Evolutionary conservation across 2,888 invertebrate genomes (phyloP).

Genomic region (Crematogaster levior): DNA sequence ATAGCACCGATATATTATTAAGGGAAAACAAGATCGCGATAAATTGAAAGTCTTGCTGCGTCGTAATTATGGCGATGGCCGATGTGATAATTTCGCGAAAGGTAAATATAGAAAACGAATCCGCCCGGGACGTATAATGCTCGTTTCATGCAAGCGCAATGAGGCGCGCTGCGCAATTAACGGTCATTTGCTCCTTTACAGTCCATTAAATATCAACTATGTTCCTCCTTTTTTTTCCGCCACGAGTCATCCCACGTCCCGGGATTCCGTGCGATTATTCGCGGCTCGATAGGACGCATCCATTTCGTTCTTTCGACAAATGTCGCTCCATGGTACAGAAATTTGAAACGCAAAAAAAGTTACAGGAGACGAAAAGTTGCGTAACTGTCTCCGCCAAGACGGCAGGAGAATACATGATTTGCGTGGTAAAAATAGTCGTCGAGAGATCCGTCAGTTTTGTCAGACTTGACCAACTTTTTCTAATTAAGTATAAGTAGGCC

Average conservation of each 20-base stretch:
- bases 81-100: constrained; percentile 59
- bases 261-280: constrained; percentile 54
- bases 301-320: constrained; percentile 22
- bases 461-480: background rate
- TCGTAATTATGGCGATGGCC: constrained; percentile 50
- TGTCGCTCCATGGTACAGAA: background rate
- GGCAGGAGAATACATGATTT: background rate
- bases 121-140: constrained; percentile 50
- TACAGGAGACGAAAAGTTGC: background rate
- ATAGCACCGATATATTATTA: constrained; percentile 53
- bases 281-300: constrained; percentile 18
- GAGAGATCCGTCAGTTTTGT: background rate
- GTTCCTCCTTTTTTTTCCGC: constrained; percentile 29
- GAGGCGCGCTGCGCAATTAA: constrained; percentile 68
- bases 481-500: constrained; percentile 5
- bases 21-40: constrained; percentile 54
- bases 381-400: background rate
- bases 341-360: too few relatives aligned
- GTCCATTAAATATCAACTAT: constrained; percentile 71
- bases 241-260: constrained; percentile 34
- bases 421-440: background rate
- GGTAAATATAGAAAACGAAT: constrained; percentile 55
- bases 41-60: constrained; percentile 51
- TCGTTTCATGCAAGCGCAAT: constrained; percentile 56
- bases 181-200: constrained; percentile 68